phyloP scores from a whole-genome alignment of 1,140 invertebrate genomes.

The Danaus melanippus region DNA sequence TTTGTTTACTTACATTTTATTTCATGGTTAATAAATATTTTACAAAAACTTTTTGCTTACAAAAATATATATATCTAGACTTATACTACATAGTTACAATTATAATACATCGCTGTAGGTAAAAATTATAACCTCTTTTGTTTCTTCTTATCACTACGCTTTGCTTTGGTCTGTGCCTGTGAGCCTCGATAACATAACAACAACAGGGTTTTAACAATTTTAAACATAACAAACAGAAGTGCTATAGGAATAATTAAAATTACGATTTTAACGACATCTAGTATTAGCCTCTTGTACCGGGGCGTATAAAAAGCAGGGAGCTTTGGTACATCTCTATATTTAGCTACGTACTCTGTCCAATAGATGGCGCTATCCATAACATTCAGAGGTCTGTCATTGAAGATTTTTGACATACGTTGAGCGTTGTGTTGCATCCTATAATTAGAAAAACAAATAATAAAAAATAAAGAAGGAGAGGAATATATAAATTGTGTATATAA shows the following conservation, averaged over 20 bases:
- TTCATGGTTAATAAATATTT: too few species aligned
- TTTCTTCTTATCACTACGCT: too few species aligned
- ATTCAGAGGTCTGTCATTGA: constrained; percentile 58
- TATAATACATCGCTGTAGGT: too few species aligned
- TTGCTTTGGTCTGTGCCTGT: too few species aligned
- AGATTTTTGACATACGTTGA: constrained; percentile 49
- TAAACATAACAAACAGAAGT: constrained; percentile 23
- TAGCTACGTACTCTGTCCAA: constrained; percentile 72
- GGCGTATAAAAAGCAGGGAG: constrained; percentile 29
- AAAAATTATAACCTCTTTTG: too few species aligned
- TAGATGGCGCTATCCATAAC: constrained; percentile 69
- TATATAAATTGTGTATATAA: too few species aligned
- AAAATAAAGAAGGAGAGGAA: too few species aligned
- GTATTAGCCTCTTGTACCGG: constrained; percentile 35
- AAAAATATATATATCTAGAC: too few species aligned
- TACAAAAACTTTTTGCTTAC: too few species aligned
- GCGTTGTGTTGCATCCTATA: constrained; percentile 64
- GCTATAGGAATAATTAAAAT: constrained; percentile 24
- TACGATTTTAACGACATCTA: constrained; percentile 45
- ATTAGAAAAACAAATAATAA: constrained; percentile 5
- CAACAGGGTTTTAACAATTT: constrained; percentile 14
- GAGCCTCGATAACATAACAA: background rate
- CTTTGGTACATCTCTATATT: constrained; percentile 42
- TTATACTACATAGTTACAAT: too few species aligned
- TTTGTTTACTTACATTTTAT: too few species aligned